phyloP scores from a whole-genome alignment of 2,113 vertebrate species.

The Uria aalge region DNA sequence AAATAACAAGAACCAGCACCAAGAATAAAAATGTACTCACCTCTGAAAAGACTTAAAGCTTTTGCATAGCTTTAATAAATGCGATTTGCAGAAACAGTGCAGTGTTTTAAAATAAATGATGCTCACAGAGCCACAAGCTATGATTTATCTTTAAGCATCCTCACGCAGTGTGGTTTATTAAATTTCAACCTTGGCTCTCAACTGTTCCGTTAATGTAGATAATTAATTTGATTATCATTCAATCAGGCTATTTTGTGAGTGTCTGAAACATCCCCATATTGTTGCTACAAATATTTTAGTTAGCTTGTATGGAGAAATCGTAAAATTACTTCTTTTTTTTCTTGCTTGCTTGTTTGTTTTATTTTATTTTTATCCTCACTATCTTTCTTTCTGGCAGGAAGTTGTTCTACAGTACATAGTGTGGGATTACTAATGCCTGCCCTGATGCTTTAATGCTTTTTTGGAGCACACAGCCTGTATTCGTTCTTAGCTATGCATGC shows the following conservation, averaged over 20 bases:
- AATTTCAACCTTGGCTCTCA: conserved; percentile 71
- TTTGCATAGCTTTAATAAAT: conserved; percentile 6
- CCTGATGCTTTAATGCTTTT: neutral
- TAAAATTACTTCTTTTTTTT: neutral
- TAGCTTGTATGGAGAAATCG: neutral
- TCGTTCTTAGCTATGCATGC: neutral
- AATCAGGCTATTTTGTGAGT: conserved; percentile 68
- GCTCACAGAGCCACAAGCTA: neutral
- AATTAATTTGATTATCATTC: conserved; percentile 78
- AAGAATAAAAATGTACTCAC: neutral
- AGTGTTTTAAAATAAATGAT: conserved; percentile 18
- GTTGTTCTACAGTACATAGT: neutral
- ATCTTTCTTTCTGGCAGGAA: neutral
- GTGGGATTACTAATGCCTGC: conserved; percentile 9
- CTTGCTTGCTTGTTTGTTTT: neutral
- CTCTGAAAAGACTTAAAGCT: neutral
- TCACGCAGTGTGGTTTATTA: conserved; percentile 67
- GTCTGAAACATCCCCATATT: conserved; percentile 62
- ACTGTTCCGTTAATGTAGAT: conserved; percentile 65
- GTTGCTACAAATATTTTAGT: neutral
- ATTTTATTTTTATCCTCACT: neutral
- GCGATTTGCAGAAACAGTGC: neutral
- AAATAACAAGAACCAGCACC: neutral
- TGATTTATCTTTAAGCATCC: conserved; percentile 56
- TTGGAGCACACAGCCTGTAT: neutral